Evolutionary conservation across 2,113 vertebrate species (phyloP).

Genomic region (Chunga burmeisteri): DNA sequence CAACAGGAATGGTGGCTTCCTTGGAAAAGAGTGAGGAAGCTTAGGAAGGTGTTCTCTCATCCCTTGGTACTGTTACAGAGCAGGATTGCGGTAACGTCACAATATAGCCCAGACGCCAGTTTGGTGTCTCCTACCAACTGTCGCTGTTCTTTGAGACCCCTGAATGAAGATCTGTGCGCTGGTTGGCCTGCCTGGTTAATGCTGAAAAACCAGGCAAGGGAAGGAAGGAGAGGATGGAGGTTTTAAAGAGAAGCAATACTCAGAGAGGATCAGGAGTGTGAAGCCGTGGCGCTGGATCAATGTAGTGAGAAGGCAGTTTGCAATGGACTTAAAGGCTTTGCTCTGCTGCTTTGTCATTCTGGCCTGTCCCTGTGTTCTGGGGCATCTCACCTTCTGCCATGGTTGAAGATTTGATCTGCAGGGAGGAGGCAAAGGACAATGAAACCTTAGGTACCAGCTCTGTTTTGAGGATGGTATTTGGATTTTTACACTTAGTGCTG

Average conservation of each 20-base stretch:
- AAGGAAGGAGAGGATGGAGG: not conserved
- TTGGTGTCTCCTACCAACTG: not conserved
- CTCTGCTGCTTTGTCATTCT: not conserved
- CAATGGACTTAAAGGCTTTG: not conserved
- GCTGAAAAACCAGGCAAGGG: not conserved
- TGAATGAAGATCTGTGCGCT: not conserved
- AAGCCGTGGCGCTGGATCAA: not conserved
- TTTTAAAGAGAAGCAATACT: not conserved
- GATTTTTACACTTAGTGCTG: not conserved
- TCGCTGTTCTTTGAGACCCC: not conserved
- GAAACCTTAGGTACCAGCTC: not conserved
- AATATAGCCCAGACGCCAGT: not conserved
- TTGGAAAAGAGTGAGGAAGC: not conserved
- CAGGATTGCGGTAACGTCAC: rapidly evolving
- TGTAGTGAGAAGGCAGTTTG: not conserved
- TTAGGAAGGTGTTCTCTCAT: not conserved
- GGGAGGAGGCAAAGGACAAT: not conserved
- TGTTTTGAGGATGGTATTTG: not conserved
- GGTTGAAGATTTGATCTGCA: not conserved
- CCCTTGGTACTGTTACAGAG: not conserved
- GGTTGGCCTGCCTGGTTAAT: not conserved
- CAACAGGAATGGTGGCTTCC: not conserved
- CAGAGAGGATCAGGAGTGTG: not conserved
- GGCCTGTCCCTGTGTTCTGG: not conserved
- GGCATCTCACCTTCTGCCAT: not conserved